phyloP scores from a whole-genome alignment of 2,797 vertebrate genomes.

The Phylloscopus collybita region DNA sequence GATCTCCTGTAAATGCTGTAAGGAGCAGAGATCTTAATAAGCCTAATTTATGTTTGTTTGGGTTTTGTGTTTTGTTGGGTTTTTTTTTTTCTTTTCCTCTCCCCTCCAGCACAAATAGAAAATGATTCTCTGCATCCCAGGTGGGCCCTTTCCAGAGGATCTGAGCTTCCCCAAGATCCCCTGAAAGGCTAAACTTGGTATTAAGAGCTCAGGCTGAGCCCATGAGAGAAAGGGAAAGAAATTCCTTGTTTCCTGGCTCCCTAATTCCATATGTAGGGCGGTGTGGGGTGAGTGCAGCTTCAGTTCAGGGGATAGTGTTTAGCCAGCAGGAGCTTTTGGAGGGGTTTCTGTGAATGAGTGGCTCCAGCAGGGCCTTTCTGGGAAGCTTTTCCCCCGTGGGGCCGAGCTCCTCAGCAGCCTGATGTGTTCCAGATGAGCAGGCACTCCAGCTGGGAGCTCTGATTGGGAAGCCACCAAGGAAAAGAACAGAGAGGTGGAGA shows the following conservation, averaged over 20 bases:
- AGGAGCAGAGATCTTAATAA: not conserved
- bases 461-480: not conserved
- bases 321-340: not conserved
- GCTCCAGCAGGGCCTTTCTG: constrained; percentile 27
- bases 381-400: not conserved
- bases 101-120: not conserved
- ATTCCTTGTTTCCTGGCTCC: not conserved
- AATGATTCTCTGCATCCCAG: not conserved
- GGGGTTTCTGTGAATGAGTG: not conserved
- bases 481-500: not conserved
- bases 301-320: not conserved
- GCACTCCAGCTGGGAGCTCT: not conserved
- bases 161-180: not conserved
- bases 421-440: constrained; percentile 25
- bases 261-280: not conserved
- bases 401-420: not conserved
- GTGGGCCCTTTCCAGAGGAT: not conserved
- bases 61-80: no score
- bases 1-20: not conserved
- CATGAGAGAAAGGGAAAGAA: not conserved
- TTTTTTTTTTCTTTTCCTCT: not conserved
- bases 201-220: not conserved
- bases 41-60: not conserved
- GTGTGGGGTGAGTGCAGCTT: not conserved
- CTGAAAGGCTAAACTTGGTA: not conserved